Conservation (phyloP, 2,113 vertebrate species). For the Boulengeromyrus knoepffleri region DNA sequence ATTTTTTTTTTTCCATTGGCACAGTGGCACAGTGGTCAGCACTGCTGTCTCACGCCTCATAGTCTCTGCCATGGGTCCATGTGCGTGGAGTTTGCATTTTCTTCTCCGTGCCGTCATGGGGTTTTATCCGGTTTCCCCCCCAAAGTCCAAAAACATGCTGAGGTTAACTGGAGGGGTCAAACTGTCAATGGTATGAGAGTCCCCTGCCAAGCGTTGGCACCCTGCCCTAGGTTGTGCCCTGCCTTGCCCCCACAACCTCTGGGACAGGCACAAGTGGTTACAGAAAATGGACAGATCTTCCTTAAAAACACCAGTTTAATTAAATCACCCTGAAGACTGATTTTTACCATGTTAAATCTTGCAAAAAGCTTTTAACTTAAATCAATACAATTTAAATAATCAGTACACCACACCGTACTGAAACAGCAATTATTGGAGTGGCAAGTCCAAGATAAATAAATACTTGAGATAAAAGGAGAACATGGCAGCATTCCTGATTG, state of each 20-base stretch:
- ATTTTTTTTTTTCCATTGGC: not conserved
- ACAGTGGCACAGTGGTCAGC: too few species aligned
- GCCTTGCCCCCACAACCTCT: not conserved
- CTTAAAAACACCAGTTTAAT: not conserved
- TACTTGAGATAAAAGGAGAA: not conserved
- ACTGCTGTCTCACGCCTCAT: not conserved
- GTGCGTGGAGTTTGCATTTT: not conserved
- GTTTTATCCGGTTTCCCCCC: not conserved
- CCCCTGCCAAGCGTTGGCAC: too few species aligned
- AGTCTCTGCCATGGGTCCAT: too few species aligned
- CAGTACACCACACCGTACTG: not conserved
- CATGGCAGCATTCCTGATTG: constrained; percentile 13
- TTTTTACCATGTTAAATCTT: not conserved
- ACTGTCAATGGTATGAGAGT: not conserved
- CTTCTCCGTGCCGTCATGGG: too few species aligned
- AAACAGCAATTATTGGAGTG: not conserved
- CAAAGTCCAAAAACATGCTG: not conserved
- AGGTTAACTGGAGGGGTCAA: not conserved
- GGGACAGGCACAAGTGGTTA: not conserved
- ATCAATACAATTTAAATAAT: not conserved
- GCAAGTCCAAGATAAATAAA: not conserved
- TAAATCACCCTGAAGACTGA: not conserved
- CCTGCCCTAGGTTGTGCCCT: too few species aligned
- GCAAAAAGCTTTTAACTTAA: not conserved
- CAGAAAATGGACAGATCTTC: not conserved